These are phyloP conservation scores for Orycteropus afer DNA, from an alignment of 2,113 vertebrate genomes.

Conservation along the genomic window DNA sequence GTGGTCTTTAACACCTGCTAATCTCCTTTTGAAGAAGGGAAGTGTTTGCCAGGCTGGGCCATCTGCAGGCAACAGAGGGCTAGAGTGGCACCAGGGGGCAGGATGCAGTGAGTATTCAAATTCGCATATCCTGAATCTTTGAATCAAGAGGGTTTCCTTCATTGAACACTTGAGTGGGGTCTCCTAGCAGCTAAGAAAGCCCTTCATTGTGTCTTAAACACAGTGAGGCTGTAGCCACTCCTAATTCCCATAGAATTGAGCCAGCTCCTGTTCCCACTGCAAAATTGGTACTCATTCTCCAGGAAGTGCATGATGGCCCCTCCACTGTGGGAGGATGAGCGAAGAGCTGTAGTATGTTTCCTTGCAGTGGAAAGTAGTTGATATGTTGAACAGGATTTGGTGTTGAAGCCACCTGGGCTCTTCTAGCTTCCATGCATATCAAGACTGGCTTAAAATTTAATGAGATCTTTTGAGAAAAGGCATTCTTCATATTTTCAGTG, in stretches of 20 bases:
- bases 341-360: conserved; percentile 45
- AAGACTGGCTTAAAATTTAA: conserved; percentile 53
- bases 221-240: conserved; percentile 66
- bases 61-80: conserved; percentile 74
- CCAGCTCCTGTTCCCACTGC: conserved; percentile 48
- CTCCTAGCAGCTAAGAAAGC: conserved; percentile 78
- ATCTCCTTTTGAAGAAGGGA: conserved; percentile 74
- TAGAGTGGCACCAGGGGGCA: conserved; percentile 77
- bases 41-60: conserved; percentile 74
- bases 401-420: conserved; percentile 20
- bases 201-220: conserved; percentile 71
- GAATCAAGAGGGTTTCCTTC: conserved; percentile 80
- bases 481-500: not conserved
- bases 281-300: conserved; percentile 26
- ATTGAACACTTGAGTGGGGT: conserved; percentile 78
- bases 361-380: conserved; percentile 35
- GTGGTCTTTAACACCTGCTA: conserved; percentile 78
- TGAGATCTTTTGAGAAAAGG: conserved; percentile 8
- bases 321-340: conserved; percentile 34
- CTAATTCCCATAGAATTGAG: conserved; percentile 72
- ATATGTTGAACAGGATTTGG: not conserved
- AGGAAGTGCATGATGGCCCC: conserved; percentile 52
- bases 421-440: not conserved
- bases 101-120: conserved; percentile 74
- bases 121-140: conserved; percentile 75